phyloP scores from a whole-genome alignment of 2,888 invertebrate genomes.

The Mythimna vitellina region DNA sequence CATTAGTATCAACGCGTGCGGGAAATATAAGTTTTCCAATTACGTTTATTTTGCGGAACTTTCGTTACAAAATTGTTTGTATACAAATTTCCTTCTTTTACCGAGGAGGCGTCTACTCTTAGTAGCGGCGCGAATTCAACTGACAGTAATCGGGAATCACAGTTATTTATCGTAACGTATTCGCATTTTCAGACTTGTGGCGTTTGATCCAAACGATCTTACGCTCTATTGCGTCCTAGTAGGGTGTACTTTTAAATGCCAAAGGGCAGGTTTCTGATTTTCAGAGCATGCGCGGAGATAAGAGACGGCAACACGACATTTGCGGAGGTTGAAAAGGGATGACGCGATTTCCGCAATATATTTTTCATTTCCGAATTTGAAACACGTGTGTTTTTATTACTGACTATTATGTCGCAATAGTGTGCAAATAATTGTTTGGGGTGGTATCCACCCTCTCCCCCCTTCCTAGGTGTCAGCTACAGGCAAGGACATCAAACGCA shows the following conservation, averaged over 20 bases:
- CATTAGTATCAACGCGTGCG: constrained; percentile 22
- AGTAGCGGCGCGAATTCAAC: constrained; percentile 69
- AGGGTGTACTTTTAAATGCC: constrained; percentile 72
- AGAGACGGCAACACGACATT: constrained; percentile 57
- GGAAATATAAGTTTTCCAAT: constrained; percentile 51
- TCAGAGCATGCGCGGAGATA: constrained; percentile 83
- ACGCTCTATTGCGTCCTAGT: constrained; percentile 67
- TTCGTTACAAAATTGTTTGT: constrained; percentile 13
- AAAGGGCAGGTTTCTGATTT: constrained; percentile 57
- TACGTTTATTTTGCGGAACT: constrained; percentile 17
- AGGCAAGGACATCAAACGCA: neutral
- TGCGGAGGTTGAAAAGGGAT: constrained; percentile 66
- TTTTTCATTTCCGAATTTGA: constrained; percentile 63
- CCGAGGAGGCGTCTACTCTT: constrained; percentile 60
- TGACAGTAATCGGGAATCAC: constrained; percentile 75
- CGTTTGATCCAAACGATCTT: constrained; percentile 53
- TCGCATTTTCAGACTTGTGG: constrained; percentile 63
- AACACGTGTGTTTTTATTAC: constrained; percentile 68
- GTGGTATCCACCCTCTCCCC: constrained; percentile 4
- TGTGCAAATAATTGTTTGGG: constrained; percentile 25
- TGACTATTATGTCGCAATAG: constrained; percentile 23
- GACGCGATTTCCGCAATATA: constrained; percentile 63
- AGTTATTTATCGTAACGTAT: constrained; percentile 65
- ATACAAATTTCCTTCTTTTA: constrained; percentile 25
- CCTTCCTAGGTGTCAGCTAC: neutral